A percentile compares a stretch with the other conserved stretches of the same genome.
phyloP scores from a whole-genome alignment of 1,140 invertebrate species.

The Hylaeus anthracinus region DNA sequence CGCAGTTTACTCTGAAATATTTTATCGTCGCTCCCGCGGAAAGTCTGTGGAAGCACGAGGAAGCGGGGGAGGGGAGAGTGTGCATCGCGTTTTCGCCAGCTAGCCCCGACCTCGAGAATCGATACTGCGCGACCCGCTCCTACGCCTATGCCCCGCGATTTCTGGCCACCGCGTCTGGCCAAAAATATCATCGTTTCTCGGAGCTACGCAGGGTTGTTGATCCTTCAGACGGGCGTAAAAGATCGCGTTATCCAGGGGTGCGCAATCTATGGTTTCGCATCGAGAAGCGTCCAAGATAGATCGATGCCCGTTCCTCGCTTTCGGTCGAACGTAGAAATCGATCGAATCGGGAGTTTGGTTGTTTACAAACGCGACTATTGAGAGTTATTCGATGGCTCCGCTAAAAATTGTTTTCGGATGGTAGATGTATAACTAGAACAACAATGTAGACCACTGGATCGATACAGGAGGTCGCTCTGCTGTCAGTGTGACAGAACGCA shows the following conservation, averaged over 20 bases:
- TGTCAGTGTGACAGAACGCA: too few species aligned
- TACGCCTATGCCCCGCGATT: conserved; percentile 31
- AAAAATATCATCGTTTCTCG: conserved; percentile 34
- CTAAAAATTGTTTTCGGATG: too few species aligned
- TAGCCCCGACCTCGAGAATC: conserved; percentile 23
- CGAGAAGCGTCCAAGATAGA: too few species aligned
- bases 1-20: neutral
- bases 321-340: too few species aligned
- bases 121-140: conserved; percentile 4
- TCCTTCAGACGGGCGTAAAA: conserved; percentile 12
- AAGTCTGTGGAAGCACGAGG: neutral
- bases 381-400: too few species aligned
- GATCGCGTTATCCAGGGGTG: neutral
- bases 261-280: too few species aligned
- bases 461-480: too few species aligned
- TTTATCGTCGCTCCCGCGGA: neutral
- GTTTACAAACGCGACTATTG: too few species aligned
- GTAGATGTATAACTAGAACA: too few species aligned
- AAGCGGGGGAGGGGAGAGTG: neutral
- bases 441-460: too few species aligned
- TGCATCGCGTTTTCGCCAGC: conserved; percentile 17
- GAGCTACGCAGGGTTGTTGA: conserved; percentile 39
- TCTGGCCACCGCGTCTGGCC: conserved; percentile 38
- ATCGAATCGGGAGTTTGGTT: too few species aligned
- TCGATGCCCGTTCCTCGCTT: too few species aligned